Base-by-base conservation (phyloP, 2,113 vertebrate genomes). In the Chionomys nivalis region DNA sequence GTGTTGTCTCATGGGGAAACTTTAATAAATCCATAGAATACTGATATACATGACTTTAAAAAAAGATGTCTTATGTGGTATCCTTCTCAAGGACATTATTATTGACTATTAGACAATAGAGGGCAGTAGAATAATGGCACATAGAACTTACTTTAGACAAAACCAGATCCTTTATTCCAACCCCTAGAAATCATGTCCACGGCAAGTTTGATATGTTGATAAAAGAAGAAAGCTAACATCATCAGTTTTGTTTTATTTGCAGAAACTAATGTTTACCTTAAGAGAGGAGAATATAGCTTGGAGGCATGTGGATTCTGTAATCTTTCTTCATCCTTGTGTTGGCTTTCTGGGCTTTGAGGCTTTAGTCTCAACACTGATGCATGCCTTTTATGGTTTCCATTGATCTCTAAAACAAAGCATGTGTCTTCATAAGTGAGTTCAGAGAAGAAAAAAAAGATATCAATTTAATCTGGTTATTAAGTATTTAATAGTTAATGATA, bases 121-220 rank as follows among this genome's bases (percentile, higher is more conserved):
- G 96, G 96, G 97, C 97, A 97, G 96, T 97, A 98, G 93, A 96
- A 75, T 96, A 79, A 96, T 96, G 89, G 86, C 68, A 83, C 73
- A 94, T 93, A 91, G 10, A 83, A 93, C 93, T 96, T 90, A 87
- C 68, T 94, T 95, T 85, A 90, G 77, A 86, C 26, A 75, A 87
- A 95, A 93, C 8, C 77, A 97, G 78, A 83, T 97, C 36, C 87
- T 61, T 97, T 33, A 55, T 90, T 95, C 39, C 83, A 77, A 36
- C 5, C 63, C 24, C 0, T 3, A 49, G 72, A 93, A 92, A 70
- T 92, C 72, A 63, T 8, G 65, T 89, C 21, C 52, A 61, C 72
- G 94, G 93, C 90, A 95, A 26, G 5, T 55, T n/a, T 90, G 82
- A 63, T 4, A 23, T 70, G 79, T 44, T 97, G 77, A 61, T 76